Base-by-base conservation (phyloP, 2,113 vertebrate species). In the Diphyllodes magnificus region DNA sequence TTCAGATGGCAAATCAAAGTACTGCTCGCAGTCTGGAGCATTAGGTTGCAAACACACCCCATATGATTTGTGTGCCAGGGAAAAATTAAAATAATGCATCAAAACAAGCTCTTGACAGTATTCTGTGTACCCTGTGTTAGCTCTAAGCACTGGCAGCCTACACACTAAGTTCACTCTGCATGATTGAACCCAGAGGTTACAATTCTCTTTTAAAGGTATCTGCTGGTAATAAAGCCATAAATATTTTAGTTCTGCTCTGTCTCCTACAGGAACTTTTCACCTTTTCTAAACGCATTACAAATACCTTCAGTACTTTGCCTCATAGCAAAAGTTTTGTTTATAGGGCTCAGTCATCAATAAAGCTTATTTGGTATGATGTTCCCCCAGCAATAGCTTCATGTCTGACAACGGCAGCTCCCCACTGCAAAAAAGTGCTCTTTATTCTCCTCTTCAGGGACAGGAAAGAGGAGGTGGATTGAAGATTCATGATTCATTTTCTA, bases 31-130 rank as follows among this genome's bases (percentile, higher is more conserved):
- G 35, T 45, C 63, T 44, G 42, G 25, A 82, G n/a, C 5, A 1
- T 60, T 25, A 76, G 22, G n/a, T 30, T 71, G 81, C 45, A 76
- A 82, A 71, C 50, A 33, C 20, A 51, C 15, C 18, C 49, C 81
- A 44, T 25, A 63, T 40, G 2, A 1, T 57, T 69, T 5, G 4
- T 27, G 33, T 70, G 69, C 16, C 53, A 44, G n/a, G 23, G 24
- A 66, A 72, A 91, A 94, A 90, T 83, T 80, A 79, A 91, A 95
- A 76, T 54, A 35, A 95, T 89, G 65, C 54, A 90, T 83, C 84
- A 90, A 79, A 77, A 80, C 30, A 63, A 89, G 71, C n/a, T n/a
- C 40, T 53, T 73, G 78, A 42, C 70, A 80, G 49, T 35, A 66
- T 66, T 85, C 9, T 4, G 4, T 7, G 11, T 73, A 61, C 57